phyloP scores from a whole-genome alignment of 2,113 vertebrate species.

The Crotalus viridis region DNA sequence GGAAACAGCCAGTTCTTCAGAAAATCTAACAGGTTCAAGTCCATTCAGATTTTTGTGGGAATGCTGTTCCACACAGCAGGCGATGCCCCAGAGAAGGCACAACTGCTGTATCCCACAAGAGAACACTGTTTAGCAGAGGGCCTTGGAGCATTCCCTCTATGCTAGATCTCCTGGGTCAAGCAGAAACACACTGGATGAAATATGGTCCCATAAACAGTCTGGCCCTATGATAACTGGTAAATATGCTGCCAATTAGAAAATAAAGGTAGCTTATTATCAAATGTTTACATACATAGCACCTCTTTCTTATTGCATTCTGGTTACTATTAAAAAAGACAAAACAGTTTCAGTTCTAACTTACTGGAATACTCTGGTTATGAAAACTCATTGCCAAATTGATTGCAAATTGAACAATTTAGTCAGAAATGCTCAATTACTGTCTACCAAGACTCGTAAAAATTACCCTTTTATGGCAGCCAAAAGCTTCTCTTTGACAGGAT shows the following conservation, averaged over 20 bases:
- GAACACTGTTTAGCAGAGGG: neutral
- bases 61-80: neutral
- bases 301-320: conserved; percentile 46
- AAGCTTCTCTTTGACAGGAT: conserved; percentile 27
- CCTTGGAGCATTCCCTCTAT: neutral
- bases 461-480: conserved; percentile 19
- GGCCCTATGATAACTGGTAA: conserved; percentile 27
- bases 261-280: conserved; percentile 69
- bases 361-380: conserved; percentile 57
- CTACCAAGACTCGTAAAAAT: conserved; percentile 45
- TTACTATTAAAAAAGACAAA: conserved; percentile 70
- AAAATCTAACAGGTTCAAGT: neutral
- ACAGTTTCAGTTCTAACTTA: conserved; percentile 67
- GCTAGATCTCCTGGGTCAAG: neutral
- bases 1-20: neutral
- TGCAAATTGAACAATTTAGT: conserved; percentile 62
- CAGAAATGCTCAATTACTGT: conserved; percentile 59
- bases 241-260: conserved; percentile 67
- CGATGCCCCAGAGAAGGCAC: neutral
- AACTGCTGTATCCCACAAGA: neutral
- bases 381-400: conserved; percentile 47
- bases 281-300: conserved; percentile 63
- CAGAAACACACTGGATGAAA: neutral
- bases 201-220: neutral
- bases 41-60: neutral